Conservation (phyloP, 1,140 invertebrate genomes). For the Conus ventricosus region DNA sequence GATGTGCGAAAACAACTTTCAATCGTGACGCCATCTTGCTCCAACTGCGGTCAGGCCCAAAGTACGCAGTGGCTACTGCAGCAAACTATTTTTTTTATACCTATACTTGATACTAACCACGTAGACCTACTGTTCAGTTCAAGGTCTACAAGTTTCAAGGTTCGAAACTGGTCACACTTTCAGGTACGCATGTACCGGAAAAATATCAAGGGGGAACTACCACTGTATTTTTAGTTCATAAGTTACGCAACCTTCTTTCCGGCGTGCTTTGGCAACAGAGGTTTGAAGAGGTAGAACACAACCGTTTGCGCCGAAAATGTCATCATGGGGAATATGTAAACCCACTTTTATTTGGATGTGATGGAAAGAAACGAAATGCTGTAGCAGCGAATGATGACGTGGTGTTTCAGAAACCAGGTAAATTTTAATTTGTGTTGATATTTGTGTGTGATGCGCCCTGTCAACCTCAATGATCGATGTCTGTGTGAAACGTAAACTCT, state of each 20-base stretch:
- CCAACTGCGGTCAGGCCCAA: not conserved
- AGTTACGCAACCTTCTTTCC: slow-evolving; percentile 15
- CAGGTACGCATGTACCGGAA: slow-evolving; percentile 13
- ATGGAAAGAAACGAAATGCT: not conserved
- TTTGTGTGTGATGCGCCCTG: no score
- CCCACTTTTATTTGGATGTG: not conserved
- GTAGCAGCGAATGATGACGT: not conserved
- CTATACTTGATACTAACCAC: no score
- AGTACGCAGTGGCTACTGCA: not conserved
- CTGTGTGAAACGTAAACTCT: no score
- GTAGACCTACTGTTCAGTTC: no score
- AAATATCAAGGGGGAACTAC: not conserved
- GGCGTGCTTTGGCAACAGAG: slow-evolving; percentile 27
- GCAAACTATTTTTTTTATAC: no score
- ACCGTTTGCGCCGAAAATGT: not conserved
- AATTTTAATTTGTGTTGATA: not conserved
- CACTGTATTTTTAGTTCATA: not conserved
- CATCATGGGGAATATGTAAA: not conserved
- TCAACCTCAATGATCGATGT: no score
- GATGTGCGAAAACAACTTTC: slow-evolving; percentile 17
- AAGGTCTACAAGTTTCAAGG: no score
- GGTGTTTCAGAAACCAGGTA: not conserved
- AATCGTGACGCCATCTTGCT: slow-evolving; percentile 26
- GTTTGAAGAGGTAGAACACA: not conserved
- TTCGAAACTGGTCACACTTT: no score